Evolutionary conservation across 2,113 vertebrate genomes (phyloP), one percentile per base, ranked within the genome.

Genomic region (Stercorarius parasiticus): DNA sequence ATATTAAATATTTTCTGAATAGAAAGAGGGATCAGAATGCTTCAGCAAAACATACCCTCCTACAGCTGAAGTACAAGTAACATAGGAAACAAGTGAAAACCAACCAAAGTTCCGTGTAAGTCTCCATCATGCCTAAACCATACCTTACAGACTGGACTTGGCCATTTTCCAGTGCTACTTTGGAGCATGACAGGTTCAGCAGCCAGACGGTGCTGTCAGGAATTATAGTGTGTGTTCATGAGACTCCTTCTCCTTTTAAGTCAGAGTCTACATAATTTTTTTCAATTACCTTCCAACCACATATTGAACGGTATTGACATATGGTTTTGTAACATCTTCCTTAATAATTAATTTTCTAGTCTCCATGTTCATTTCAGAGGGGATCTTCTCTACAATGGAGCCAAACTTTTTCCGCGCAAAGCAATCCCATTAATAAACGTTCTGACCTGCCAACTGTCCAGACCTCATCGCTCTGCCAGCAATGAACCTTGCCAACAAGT

Each of bases 221-320:
- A 95, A 89, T 95, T 95, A 94, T 6, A 82, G 65, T 30, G 58
- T 61, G 66, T 73, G 56, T 78, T 94, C 52, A 52, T 91, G 56
- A 95, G 95, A 87, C 84, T 94, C 80, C 52, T 74, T 87, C 86
- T 97, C 88, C 91, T 97, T 85, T 95, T 87, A 97, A 96, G 93
- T 90, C 95, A 94, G 92, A 70, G 93, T 45, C 94, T 85, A 62
- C 53, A 87, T 93, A 96, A 88, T 91, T 95, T 91, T 96, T 95
- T 97, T 96, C 95, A 93, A 93, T 95, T 97, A 93, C 86, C 81
- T 95, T 95, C 95, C 62, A 97, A 92, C 97, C 93, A 73, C 96
- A 95, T 96, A 97, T 96, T 87, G 97, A 97, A 82, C 93, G 76
- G 40, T 85, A 95, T 94, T 90, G 97, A 97, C 32, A 29, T 82